Conservation (phyloP, 2,113 vertebrate species). For the Tachycineta bicolor region DNA sequence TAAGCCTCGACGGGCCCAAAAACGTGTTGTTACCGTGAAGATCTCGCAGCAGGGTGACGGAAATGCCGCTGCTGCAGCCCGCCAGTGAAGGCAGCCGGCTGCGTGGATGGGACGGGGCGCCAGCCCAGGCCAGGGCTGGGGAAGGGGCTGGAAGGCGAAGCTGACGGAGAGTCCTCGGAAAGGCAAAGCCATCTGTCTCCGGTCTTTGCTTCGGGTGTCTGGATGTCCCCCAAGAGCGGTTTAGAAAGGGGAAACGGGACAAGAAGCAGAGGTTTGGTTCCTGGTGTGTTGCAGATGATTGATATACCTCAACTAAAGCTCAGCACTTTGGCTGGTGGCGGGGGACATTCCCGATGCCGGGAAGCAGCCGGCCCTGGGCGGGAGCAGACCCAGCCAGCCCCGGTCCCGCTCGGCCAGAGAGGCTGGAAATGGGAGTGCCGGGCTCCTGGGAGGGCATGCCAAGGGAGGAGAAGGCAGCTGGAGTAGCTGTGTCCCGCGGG, state of each 20-base stretch:
- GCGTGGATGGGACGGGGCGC: background rate
- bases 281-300: background rate
- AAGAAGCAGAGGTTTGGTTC: background rate
- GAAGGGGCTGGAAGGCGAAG: background rate
- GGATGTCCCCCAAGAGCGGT: background rate
- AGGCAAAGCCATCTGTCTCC: background rate
- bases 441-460: fast-evolving
- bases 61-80: fast-evolving
- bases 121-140: background rate
- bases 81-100: background rate
- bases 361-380: fast-evolving
- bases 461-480: fast-evolving
- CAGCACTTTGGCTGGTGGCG: conserved; percentile 2
- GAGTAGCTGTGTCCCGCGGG: background rate
- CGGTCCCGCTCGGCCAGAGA: fast-evolving
- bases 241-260: background rate
- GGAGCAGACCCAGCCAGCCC: background rate
- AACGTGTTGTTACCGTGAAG: background rate
- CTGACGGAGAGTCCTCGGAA: background rate
- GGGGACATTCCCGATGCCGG: fast-evolving
- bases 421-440: fast-evolving
- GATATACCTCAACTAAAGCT: conserved; percentile 59
- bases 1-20: background rate
- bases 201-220: fast-evolving
- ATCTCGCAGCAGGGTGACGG: background rate